Evolutionary conservation across 2,113 vertebrate genomes (phyloP).

Genomic region (Xiphophorus hellerii): DNA sequence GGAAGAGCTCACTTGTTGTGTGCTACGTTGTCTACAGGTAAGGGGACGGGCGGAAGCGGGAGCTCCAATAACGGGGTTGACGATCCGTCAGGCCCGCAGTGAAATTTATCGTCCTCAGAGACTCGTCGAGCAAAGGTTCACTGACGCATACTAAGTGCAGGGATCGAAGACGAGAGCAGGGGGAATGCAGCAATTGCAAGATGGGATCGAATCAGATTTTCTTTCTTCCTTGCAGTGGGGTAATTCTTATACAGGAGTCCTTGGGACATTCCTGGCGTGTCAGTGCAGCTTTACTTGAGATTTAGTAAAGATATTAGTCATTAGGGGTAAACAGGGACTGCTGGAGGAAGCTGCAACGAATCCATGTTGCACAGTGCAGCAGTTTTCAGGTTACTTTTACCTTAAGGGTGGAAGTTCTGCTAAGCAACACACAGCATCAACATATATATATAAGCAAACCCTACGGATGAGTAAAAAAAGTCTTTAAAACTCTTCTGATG

Average conservation of each 20-base stretch:
- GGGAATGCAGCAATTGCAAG: slow-evolving; percentile 1
- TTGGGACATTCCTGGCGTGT: neutral
- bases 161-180: slow-evolving; percentile 24
- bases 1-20: slow-evolving; percentile 38
- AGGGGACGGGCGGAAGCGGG: slow-evolving; percentile 38
- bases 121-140: slow-evolving; percentile 49
- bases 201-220: slow-evolving; percentile 42
- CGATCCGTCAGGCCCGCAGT: slow-evolving; percentile 67
- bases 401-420: too few species aligned
- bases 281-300: slow-evolving; percentile 4
- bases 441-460: too few species aligned
- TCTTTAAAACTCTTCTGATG: too few species aligned
- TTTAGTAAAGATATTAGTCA: slow-evolving; percentile 26
- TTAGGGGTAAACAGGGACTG: slow-evolving; percentile 7
- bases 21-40: slow-evolving; percentile 47
- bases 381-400: neutral
- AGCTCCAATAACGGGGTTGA: slow-evolving; percentile 57
- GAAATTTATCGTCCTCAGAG: slow-evolving; percentile 63
- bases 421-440: neutral
- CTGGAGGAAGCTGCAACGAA: slow-evolving; percentile 7
- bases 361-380: neutral
- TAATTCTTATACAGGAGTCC: slow-evolving; percentile 18
- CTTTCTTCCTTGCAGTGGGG: slow-evolving; percentile 13
- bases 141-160: slow-evolving; percentile 52
- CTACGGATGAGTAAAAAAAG: too few species aligned